A percentile compares a stretch with the other conserved stretches of the same genome.
Evolutionary conservation across 2,797 vertebrate species (phyloP).

Genomic region (Lagodon rhomboides): DNA sequence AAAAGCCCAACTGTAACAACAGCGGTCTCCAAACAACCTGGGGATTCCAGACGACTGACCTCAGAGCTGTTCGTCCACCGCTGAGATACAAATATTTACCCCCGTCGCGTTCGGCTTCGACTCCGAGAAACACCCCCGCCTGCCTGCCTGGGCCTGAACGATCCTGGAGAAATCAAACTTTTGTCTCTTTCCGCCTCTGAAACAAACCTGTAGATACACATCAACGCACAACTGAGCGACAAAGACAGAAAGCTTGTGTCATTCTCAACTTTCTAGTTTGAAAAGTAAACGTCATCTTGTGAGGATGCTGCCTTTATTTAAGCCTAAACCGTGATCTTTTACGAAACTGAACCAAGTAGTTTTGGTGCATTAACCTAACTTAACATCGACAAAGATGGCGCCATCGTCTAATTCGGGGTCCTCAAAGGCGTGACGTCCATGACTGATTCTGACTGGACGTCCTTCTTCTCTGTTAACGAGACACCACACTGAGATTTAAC

Average conservation of each 20-base stretch:
- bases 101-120: slow-evolving; percentile 87
- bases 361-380: too few relatives aligned
- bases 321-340: too few relatives aligned
- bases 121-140: slow-evolving; percentile 85
- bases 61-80: slow-evolving; percentile 90
- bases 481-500: too few relatives aligned
- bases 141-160: slow-evolving; percentile 67
- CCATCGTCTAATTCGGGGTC: too few relatives aligned
- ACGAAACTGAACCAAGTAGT: too few relatives aligned
- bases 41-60: slow-evolving; percentile 96
- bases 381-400: too few relatives aligned
- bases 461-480: too few relatives aligned
- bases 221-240: slow-evolving; percentile 5
- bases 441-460: too few relatives aligned
- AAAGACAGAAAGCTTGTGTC: background rate
- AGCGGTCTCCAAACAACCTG: slow-evolving; percentile 93
- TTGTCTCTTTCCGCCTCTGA: slow-evolving; percentile 18
- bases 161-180: slow-evolving; percentile 56
- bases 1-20: slow-evolving; percentile 94
- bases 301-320: too few relatives aligned
- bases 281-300: too few relatives aligned
- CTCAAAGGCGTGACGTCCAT: too few relatives aligned
- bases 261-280: too few relatives aligned
- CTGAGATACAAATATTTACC: slow-evolving; percentile 97
- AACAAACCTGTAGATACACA: slow-evolving; percentile 18